Conservation (phyloP, 1,140 invertebrate species). For the Drosophila seguyi region DNA sequence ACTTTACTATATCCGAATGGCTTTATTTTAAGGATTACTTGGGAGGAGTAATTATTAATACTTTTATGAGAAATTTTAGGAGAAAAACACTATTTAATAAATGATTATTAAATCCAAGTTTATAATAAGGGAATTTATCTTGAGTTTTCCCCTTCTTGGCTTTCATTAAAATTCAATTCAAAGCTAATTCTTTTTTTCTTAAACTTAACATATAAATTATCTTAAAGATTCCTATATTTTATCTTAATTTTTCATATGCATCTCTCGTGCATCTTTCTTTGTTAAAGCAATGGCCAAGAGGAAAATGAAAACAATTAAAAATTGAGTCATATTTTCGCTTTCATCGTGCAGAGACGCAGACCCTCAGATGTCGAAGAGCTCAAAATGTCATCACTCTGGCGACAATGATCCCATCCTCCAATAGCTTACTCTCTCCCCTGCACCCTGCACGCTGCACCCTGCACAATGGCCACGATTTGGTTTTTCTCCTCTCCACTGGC, state of each 20-base stretch:
- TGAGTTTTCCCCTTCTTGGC: too few relatives aligned
- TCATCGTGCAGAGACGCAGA: constrained; percentile 10
- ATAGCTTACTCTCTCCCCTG: constrained; percentile 37
- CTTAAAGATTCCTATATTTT: neutral
- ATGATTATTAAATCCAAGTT: too few relatives aligned
- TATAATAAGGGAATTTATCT: neutral
- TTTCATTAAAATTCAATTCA: too few relatives aligned
- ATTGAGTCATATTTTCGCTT: constrained; percentile 34
- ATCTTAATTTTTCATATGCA: neutral
- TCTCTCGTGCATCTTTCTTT: neutral
- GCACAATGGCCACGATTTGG: constrained; percentile 65
- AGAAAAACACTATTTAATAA: too few relatives aligned
- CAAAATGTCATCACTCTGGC: constrained; percentile 67
- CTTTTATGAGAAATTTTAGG: too few relatives aligned
- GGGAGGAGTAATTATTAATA: neutral
- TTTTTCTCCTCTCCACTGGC: constrained; percentile 25
- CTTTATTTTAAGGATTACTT: neutral
- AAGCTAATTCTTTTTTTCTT: too few relatives aligned
- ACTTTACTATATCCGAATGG: neutral
- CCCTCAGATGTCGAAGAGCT: constrained; percentile 24
- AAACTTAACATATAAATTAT: neutral
- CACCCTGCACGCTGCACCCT: too few relatives aligned
- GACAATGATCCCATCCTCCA: constrained; percentile 18
- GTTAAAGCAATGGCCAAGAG: neutral
- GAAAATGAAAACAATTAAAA: constrained; percentile 17